Evolutionary conservation across 2,888 invertebrate genomes (phyloP), one percentile per base, ranked within the genome.

Genomic region (Trissolcus japonicus): DNA sequence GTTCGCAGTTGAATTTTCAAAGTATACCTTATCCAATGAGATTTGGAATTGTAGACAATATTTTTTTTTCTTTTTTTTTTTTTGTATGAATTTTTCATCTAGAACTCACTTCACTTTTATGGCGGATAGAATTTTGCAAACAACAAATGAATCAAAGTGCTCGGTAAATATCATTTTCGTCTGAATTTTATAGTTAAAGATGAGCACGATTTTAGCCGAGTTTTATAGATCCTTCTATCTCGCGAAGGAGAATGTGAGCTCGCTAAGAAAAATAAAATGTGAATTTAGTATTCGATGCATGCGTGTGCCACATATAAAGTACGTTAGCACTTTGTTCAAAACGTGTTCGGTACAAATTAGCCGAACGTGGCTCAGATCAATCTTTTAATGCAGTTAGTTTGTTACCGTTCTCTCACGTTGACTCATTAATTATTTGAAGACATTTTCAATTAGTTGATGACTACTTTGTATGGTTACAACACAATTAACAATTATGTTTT

Each of bases 241-340:
- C 17, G n/a, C 1, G 9, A 40, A 60, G 50, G 29, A 59, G 29
- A 11, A 14, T 2, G 9, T 46, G 29, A 50, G 17, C 40, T 25
- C 4, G 4, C 9, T 19, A 16, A 46, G 55, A 48, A 55, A 65
- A 65, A 46, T 55, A 55, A 65, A 65, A 55, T 16, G 40, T n/a
- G 35, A 40, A 65, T 65, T 65, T 65, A 55, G 63, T 48, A 65
- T 65, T 65, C 63, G 63, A 48, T 65, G 55, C 63, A 55, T 65
- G 63, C 63, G 25, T 48, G 46, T 25, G 46, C 51, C 16, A 35
- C 55, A 65, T 65, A 65, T 65, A 65, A 48, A 65, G 55, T 65
- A 55, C 48, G 55, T 65, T 53, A 48, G 50, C 61, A 61, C 61
- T 50, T 61, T 61, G 51, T 61, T 61, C 19, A 48, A 51, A 61